Percentiles rank a stretch among this genome's conserved stretches.
Conservation (phyloP, 2,113 vertebrate species). For the Hepsetus odoe region DNA sequence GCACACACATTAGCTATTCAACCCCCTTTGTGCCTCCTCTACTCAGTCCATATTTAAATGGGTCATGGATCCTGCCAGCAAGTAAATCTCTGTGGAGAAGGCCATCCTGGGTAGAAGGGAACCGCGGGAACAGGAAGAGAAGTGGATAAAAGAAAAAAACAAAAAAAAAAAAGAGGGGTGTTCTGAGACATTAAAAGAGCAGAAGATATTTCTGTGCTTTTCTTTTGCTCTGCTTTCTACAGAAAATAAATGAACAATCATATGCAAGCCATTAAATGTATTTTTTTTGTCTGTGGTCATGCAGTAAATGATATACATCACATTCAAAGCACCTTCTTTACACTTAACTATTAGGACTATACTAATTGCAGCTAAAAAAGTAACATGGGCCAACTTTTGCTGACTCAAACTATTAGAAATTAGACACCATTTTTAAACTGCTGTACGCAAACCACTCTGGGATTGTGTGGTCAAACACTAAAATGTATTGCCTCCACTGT, state of each 20-base stretch:
- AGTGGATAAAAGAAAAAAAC: constrained; percentile 28
- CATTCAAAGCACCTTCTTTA: neutral
- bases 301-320: neutral
- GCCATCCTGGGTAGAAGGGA: constrained; percentile 48
- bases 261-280: neutral
- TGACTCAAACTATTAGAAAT: neutral
- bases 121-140: constrained; percentile 10
- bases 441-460: no score
- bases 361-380: neutral
- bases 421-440: no score
- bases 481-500: no score
- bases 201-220: no score
- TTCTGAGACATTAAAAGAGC: constrained; percentile 43
- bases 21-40: constrained; percentile 60
- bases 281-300: neutral
- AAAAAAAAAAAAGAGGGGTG: constrained; percentile 43
- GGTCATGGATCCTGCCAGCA: constrained; percentile 65
- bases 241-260: constrained; percentile 6
- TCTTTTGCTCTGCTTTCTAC: no score
- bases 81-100: constrained; percentile 57
- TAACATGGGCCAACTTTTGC: neutral
- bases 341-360: neutral
- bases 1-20: constrained; percentile 45
- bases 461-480: no score
- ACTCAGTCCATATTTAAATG: constrained; percentile 65